Base-by-base conservation (phyloP, 2,888 invertebrate genomes). In the Sycophila texana region DNA sequence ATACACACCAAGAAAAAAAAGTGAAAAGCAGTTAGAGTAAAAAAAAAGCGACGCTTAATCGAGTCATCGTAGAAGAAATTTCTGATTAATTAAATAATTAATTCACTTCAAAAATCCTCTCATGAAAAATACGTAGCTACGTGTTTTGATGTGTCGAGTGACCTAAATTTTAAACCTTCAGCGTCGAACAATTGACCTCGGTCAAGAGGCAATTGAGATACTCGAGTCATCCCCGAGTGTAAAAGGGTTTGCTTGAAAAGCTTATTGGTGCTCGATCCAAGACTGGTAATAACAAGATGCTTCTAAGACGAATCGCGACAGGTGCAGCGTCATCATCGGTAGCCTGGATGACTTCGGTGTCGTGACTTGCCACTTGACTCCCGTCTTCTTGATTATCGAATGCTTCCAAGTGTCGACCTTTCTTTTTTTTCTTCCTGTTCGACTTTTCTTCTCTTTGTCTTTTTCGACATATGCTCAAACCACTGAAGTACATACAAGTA, bases 301-400 rank as follows among this genome's bases (percentile, higher is more conserved):
- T 22, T 51, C 60, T 51, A 73, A 73, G 67, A 68, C 61, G 61
- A 73, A 73, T 73, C 77, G 73, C 58, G 39, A 79, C 82, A 83
- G 83, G 76, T 77, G 83, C 83, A 61, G 49, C 82, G 86, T 88
- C 87, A 86, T 85, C 81, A 79, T 85, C 87, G 84, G 88, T 87
- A 88, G 88, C 87, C 83, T 84, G 84, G 81, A 83, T 81, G 74
- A 82, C 81, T 83, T 80, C 81, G 82, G 80, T 81, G 10, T 16
- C 84, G 80, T 81, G 84, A 85, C 84, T 85, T 77, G 80, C 74
- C 74, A 47, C 84, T 82, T 83, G 84, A 83, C 83, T 83, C 79
- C 73, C 77, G 83, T 83, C 82, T 82, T 83, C 81, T 82, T 83
- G 80, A 82, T 84, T 83, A 81, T 81, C 74, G 79, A 82, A 39